Evolutionary conservation across 2,113 vertebrate genomes (phyloP).

Genomic region (Rhadina sibilatrix): DNA sequence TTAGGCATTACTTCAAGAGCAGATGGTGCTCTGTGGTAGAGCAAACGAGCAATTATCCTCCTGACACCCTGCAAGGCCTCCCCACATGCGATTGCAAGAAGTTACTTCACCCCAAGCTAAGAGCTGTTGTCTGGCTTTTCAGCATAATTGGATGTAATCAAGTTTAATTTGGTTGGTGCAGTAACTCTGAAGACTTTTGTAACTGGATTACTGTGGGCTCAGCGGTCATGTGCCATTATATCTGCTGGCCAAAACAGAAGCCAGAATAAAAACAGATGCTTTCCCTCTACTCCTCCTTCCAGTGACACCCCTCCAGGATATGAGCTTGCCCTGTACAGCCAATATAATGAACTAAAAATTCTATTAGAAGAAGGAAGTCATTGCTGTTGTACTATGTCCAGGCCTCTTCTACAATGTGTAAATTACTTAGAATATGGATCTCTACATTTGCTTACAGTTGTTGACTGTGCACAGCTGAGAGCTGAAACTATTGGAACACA

Average conservation of each 20-base stretch:
- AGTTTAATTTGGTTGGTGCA: constrained; percentile 75
- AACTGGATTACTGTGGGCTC: constrained; percentile 77
- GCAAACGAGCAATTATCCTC: constrained; percentile 63
- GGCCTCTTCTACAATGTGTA: constrained; percentile 14
- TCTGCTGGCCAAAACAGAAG: constrained; percentile 75
- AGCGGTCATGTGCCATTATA: constrained; percentile 77
- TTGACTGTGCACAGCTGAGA: not conserved
- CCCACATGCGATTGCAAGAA: constrained; percentile 48
- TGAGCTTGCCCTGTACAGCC: constrained; percentile 27
- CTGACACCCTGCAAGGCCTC: constrained; percentile 67
- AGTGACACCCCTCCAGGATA: constrained; percentile 57
- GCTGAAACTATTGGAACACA: not conserved
- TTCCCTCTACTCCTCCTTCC: constrained; percentile 11
- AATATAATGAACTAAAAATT: constrained; percentile 59
- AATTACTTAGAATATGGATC: not conserved
- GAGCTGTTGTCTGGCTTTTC: constrained; percentile 77
- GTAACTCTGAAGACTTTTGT: constrained; percentile 76
- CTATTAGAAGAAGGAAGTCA: constrained; percentile 65
- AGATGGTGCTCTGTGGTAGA: constrained; percentile 65
- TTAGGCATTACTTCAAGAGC: constrained; percentile 44
- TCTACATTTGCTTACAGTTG: not conserved
- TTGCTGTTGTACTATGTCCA: not conserved
- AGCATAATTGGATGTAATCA: constrained; percentile 79
- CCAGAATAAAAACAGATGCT: constrained; percentile 76
- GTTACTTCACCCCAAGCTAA: constrained; percentile 73